Evolutionary conservation across 2,888 invertebrate species (phyloP).

Genomic region (Acleris cristana): DNA sequence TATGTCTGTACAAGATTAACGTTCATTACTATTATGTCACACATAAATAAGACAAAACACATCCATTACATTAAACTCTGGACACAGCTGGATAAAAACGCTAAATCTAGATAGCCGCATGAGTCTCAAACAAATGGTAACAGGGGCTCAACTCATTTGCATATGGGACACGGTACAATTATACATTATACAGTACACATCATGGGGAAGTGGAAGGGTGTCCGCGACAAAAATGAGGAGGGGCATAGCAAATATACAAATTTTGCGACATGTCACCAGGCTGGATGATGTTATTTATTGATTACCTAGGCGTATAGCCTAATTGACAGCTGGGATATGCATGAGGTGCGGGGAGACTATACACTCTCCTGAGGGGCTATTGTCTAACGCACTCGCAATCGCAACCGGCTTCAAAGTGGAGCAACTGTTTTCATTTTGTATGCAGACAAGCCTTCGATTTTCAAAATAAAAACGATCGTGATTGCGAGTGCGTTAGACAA

Average conservation of each 20-base stretch:
- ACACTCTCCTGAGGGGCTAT: too few species aligned
- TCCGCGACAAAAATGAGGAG: neutral
- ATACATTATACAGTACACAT: neutral
- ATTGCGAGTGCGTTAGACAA: too few species aligned
- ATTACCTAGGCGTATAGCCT: too few species aligned
- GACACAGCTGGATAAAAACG: conserved; percentile 35
- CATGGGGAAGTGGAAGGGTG: neutral
- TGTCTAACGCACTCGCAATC: too few species aligned
- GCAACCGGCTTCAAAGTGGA: too few species aligned
- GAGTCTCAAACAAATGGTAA: conserved; percentile 74
- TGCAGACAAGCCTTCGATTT: too few species aligned
- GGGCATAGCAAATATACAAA: neutral
- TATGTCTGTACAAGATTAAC: neutral
- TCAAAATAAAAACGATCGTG: too few species aligned
- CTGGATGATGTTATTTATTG: too few species aligned
- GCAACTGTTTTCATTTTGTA: too few species aligned
- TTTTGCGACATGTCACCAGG: too few species aligned
- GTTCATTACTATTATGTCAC: conserved; percentile 14
- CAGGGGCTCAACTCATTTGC: conserved; percentile 76
- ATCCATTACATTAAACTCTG: conserved; percentile 31
- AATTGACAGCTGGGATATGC: too few species aligned
- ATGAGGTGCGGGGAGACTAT: too few species aligned
- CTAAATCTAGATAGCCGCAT: conserved; percentile 40
- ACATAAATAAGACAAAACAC: conserved; percentile 22
- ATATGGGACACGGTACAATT: conserved; percentile 73